Percentiles rank a stretch among this genome's conserved stretches.
Evolutionary conservation across 2,113 vertebrate genomes (phyloP).

Genomic region (Prochilodus magdalenae): DNA sequence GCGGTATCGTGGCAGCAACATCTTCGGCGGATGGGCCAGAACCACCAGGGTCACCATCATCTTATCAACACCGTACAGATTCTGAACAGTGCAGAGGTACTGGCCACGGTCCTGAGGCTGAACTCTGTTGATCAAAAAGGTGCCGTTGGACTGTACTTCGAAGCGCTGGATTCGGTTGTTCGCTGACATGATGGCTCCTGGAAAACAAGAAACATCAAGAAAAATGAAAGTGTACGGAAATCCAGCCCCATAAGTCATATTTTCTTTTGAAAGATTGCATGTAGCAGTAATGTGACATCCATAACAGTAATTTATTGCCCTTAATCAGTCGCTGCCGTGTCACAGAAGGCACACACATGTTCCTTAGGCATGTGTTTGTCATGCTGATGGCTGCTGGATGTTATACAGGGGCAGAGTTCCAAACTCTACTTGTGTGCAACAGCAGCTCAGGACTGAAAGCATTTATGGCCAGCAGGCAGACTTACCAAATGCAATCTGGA

Average conservation of each 20-base stretch:
- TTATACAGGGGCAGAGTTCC: neutral
- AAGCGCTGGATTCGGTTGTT: constrained; percentile 82
- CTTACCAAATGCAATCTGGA: neutral
- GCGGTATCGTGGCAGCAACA: constrained; percentile 77
- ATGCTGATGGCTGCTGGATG: constrained; percentile 19
- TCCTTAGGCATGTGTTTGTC: neutral
- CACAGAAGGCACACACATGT: constrained; percentile 10
- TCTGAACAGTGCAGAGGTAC: constrained; percentile 88
- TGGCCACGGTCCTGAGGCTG: constrained; percentile 90
- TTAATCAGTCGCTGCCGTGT: neutral
- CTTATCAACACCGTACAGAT: constrained; percentile 83
- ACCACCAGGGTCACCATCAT: constrained; percentile 79
- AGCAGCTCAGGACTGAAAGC: neutral
- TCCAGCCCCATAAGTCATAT: neutral
- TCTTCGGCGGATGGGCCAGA: constrained; percentile 81
- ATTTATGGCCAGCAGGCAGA: neutral
- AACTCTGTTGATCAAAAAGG: constrained; percentile 82
- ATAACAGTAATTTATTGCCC: constrained; percentile 24
- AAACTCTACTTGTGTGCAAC: neutral
- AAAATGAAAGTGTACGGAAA: neutral
- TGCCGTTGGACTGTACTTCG: constrained; percentile 88
- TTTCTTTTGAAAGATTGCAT: neutral
- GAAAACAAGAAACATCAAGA: constrained; percentile 3
- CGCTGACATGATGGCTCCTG: constrained; percentile 85
- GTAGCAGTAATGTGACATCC: neutral